phyloP scores from a whole-genome alignment of 2,797 vertebrate species.

The Microctenopoma steveboyesi region DNA sequence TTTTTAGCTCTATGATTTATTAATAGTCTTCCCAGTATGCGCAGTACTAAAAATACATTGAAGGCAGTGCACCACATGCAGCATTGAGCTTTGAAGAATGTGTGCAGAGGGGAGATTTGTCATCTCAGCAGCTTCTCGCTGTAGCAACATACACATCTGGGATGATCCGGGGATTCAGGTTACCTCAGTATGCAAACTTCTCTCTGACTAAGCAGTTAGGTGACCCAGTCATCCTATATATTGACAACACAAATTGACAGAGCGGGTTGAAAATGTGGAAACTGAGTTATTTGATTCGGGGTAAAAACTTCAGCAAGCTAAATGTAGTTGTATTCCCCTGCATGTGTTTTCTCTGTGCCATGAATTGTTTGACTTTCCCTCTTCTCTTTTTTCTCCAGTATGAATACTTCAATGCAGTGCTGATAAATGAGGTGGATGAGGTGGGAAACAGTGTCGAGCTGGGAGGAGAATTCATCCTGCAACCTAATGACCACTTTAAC shows the following conservation, averaged over 20 bases:
- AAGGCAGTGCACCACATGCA: slow-evolving; percentile 54
- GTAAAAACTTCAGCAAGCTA: not conserved
- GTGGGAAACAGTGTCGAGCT: slow-evolving; percentile 93
- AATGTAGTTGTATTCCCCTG: slow-evolving; percentile 6
- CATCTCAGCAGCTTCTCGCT: slow-evolving; percentile 67
- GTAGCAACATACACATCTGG: slow-evolving; percentile 54
- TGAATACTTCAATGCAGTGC: slow-evolving; percentile 98
- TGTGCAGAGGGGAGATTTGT: slow-evolving; percentile 48
- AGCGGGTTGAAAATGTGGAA: slow-evolving; percentile 12
- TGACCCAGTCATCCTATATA: slow-evolving; percentile 39
- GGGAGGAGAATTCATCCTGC: slow-evolving; percentile 94
- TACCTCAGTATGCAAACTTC: slow-evolving; percentile 44
- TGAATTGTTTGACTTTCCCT: slow-evolving; percentile 17
- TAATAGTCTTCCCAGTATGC: slow-evolving; percentile 79
- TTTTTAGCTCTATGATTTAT: slow-evolving; percentile 81
- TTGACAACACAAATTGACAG: slow-evolving; percentile 24
- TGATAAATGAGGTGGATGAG: slow-evolving; percentile 95
- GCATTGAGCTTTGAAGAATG: slow-evolving; percentile 50
- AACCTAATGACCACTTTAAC: slow-evolving; percentile 98
- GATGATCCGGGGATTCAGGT: slow-evolving; percentile 67
- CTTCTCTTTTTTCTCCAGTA: slow-evolving; percentile 81
- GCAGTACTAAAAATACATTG: slow-evolving; percentile 81
- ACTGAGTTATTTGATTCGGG: slow-evolving; percentile 8
- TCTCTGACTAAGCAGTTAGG: slow-evolving; percentile 62
- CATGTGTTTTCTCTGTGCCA: slow-evolving; percentile 32